Evolutionary conservation across 2,888 invertebrate genomes (phyloP).

Genomic region (Malthinus flaveolus): DNA sequence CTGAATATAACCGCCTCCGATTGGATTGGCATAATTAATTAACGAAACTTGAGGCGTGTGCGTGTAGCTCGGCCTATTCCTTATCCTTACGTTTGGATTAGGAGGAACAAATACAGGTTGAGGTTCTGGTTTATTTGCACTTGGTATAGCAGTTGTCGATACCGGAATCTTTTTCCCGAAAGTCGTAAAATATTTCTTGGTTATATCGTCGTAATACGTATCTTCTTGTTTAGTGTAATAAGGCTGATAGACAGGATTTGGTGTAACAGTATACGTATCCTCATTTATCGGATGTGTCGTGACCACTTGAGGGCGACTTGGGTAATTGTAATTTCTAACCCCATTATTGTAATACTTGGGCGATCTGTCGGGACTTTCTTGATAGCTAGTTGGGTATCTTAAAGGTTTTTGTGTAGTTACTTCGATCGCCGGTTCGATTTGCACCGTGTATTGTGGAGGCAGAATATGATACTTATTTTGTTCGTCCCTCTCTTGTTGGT

Average conservation of each 20-base stretch:
- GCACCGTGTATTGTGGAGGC: constrained; percentile 47
- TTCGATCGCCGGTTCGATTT: constrained; percentile 52
- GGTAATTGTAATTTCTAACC: constrained; percentile 55
- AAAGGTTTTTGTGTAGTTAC: constrained; percentile 42
- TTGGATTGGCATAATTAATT: neutral
- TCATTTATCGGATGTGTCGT: constrained; percentile 31
- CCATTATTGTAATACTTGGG: constrained; percentile 59
- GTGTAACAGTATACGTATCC: constrained; percentile 42
- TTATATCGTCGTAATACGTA: constrained; percentile 70
- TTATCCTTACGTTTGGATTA: constrained; percentile 11
- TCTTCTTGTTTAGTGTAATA: constrained; percentile 74
- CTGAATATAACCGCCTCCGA: neutral
- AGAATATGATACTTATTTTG: constrained; percentile 43
- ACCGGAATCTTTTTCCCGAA: constrained; percentile 69
- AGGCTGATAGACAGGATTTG: constrained; percentile 57
- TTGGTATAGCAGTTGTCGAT: constrained; percentile 53
- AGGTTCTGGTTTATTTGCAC: constrained; percentile 1
- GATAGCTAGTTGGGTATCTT: constrained; percentile 22
- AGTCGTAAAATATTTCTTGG: constrained; percentile 73
- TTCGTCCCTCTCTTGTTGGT: constrained; percentile 22
- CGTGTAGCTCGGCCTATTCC: neutral
- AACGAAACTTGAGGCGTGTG: constrained; percentile 52
- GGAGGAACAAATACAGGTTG: constrained; percentile 4
- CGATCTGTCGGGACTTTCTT: constrained; percentile 55
- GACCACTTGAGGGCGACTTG: constrained; percentile 48